These are phyloP conservation scores for Diarsia brunnea DNA, from an alignment of 2,888 invertebrate genomes.

Conservation along the genomic window DNA sequence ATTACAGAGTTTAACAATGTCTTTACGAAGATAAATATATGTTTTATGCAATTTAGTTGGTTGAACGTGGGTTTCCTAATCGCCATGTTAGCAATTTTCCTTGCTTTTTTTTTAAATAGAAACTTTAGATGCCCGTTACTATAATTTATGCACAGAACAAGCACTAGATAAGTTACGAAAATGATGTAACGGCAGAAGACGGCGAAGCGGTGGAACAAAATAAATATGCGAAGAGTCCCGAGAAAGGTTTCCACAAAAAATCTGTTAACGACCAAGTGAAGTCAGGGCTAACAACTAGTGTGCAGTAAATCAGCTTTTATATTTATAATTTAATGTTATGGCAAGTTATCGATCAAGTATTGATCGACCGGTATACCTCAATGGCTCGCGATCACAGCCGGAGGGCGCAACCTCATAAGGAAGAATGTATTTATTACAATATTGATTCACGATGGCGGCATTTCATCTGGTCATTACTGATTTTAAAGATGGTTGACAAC, in stretches of 20 bases:
- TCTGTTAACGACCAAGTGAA: neutral
- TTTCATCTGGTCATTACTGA: slow-evolving; percentile 20
- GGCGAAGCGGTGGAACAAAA: neutral
- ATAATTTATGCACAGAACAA: neutral
- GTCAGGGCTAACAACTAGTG: neutral
- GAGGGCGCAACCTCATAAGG: slow-evolving; percentile 4
- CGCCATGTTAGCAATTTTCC: neutral
- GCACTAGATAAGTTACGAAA: neutral
- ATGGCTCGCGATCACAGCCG: neutral
- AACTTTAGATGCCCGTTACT: neutral
- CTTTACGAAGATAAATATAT: neutral
- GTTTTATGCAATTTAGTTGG: neutral
- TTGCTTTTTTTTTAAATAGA: neutral
- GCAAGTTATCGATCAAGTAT: slow-evolving; percentile 34
- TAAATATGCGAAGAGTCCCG: neutral
- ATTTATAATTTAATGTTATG: slow-evolving; percentile 15
- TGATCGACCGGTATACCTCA: neutral
- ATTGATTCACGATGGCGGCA: slow-evolving; percentile 39
- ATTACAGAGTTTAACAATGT: neutral
- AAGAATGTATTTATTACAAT: slow-evolving; percentile 31
- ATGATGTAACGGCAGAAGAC: neutral
- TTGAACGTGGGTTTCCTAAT: neutral
- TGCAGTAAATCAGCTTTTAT: slow-evolving; percentile 21
- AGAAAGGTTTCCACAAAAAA: neutral
- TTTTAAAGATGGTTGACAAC: neutral